A percentile compares a stretch with the other conserved stretches of the same genome.
Evolutionary conservation across 2,888 invertebrate species (phyloP).

Genomic region (Schizaphis graminum): DNA sequence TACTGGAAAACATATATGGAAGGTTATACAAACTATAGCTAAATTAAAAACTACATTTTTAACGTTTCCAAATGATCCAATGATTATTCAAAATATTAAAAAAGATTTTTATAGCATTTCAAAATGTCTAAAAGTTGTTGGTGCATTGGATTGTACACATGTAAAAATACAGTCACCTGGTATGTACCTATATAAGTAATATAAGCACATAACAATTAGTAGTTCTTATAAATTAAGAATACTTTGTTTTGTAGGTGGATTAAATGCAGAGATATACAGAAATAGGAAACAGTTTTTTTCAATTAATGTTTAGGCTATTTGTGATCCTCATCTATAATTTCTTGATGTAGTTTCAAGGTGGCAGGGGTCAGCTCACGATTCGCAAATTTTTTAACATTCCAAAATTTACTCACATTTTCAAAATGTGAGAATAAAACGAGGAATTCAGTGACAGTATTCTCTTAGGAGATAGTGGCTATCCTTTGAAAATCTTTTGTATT

Average conservation of each 20-base stretch:
- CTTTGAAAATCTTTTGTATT: slow-evolving; percentile 67
- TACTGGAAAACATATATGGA: slow-evolving; percentile 36
- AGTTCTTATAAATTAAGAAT: slow-evolving; percentile 9
- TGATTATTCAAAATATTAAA: slow-evolving; percentile 1
- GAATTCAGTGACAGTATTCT: slow-evolving; percentile 67
- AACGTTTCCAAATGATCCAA: slow-evolving; percentile 15
- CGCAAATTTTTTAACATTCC: slow-evolving; percentile 68
- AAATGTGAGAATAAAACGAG: too few relatives aligned
- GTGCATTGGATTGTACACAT: slow-evolving; percentile 69
- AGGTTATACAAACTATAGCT: slow-evolving; percentile 37
- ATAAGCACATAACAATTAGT: neutral
- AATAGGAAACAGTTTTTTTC: slow-evolving; percentile 69
- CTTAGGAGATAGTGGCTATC: slow-evolving; percentile 69
- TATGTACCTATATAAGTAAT: neutral
- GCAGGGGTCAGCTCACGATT: slow-evolving; percentile 69
- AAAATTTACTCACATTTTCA: slow-evolving; percentile 67
- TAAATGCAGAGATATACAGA: slow-evolving; percentile 68
- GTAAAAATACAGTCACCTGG: slow-evolving; percentile 69
- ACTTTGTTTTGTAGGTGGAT: slow-evolving; percentile 65
- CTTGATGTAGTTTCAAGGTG: slow-evolving; percentile 69
- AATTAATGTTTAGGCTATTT: slow-evolving; percentile 69
- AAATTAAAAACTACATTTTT: slow-evolving; percentile 30
- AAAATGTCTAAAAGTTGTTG: slow-evolving; percentile 68
- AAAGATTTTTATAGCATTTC: slow-evolving; percentile 68
- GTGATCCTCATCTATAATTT: slow-evolving; percentile 67